Evolutionary conservation across 2,888 invertebrate species (phyloP).

Genomic region (Augochlorella aurata): DNA sequence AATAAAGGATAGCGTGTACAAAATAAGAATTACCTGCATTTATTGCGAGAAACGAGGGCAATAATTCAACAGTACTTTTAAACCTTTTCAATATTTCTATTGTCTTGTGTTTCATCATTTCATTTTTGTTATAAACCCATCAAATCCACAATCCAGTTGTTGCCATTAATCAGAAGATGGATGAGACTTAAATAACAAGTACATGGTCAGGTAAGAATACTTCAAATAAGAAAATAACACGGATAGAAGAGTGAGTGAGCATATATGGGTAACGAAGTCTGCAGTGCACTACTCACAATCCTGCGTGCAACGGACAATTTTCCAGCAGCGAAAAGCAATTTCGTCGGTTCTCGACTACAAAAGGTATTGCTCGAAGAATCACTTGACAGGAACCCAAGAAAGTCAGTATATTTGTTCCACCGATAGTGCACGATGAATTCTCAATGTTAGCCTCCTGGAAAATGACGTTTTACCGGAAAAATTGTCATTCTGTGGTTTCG

Average conservation of each 20-base stretch:
- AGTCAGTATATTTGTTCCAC: not conserved
- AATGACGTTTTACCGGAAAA: not conserved
- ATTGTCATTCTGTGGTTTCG: not conserved
- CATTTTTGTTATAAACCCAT: too few relatives aligned
- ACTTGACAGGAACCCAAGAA: not conserved
- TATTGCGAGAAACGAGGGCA: too few relatives aligned
- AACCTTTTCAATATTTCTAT: too few relatives aligned
- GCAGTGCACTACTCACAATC: not conserved
- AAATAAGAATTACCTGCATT: too few relatives aligned
- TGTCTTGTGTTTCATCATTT: too few relatives aligned
- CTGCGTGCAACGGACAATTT: constrained; percentile 3
- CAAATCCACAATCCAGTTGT: too few relatives aligned
- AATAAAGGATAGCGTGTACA: too few relatives aligned
- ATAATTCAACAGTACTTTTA: too few relatives aligned
- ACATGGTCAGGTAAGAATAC: not conserved
- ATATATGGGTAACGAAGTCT: not conserved
- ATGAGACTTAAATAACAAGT: not conserved
- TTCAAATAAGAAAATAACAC: not conserved
- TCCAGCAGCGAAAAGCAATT: constrained; percentile 1
- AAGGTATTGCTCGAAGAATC: not conserved
- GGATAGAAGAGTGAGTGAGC: not conserved
- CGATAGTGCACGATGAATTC: not conserved
- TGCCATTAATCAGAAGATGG: not conserved
- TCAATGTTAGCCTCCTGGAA: not conserved
- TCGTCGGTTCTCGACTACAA: constrained; percentile 2